Conservation (phyloP, 2,113 vertebrate genomes). For the Bombycilla garrulus region DNA sequence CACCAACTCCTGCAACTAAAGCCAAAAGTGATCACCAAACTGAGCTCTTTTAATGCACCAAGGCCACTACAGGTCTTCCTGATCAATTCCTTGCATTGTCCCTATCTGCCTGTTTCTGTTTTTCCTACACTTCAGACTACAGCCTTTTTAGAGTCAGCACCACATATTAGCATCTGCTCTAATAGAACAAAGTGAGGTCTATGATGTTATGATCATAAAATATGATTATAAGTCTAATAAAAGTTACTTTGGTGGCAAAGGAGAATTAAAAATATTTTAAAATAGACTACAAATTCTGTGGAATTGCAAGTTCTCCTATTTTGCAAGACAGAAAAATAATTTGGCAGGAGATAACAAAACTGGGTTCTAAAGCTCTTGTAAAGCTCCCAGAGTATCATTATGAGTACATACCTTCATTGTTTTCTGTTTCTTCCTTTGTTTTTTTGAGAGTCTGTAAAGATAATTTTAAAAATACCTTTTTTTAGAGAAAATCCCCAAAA, state of each 20-base stretch:
- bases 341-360: neutral
- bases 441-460: constrained; percentile 85
- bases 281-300: neutral
- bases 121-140: neutral
- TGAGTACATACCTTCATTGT: constrained; percentile 58
- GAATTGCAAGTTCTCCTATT: neutral
- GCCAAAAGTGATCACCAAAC: neutral
- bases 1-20: neutral
- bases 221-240: neutral
- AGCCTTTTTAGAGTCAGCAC: neutral
- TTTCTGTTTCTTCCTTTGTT: constrained; percentile 90
- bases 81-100: neutral
- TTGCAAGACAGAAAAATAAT: neutral
- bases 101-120: neutral
- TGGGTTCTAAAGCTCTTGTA: neutral
- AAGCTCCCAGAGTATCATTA: neutral
- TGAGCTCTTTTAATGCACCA: neutral
- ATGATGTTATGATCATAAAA: neutral
- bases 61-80: neutral
- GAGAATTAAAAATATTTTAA: neutral
- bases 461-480: neutral
- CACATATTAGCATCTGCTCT: neutral
- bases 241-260: neutral
- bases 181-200: neutral
- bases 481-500: neutral